A percentile compares a stretch with the other conserved stretches of the same genome.
Conservation (phyloP, 2,113 vertebrate genomes). For the Oryctolagus cuniculus region mOryCun1.1 NC_091434.1:78053501-78054000, state of each 20-base stretch:
- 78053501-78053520: conserved; percentile 89
- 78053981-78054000: conserved; percentile 14
- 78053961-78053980: background rate
- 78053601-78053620: conserved; percentile 85
- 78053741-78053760: conserved; percentile 89
- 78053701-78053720: conserved; percentile 87
- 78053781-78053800: conserved; percentile 68
- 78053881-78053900: conserved; percentile 28
- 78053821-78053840: conserved; percentile 64
- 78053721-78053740: conserved; percentile 90
- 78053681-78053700: conserved; percentile 87
- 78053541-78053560: conserved; percentile 87
- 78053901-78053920: conserved; percentile 11
- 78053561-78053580: conserved; percentile 82
- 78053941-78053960: conserved; percentile 49
- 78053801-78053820: conserved; percentile 69
- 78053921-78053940: conserved; percentile 12
- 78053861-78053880: conserved; percentile 39
- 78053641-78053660: conserved; percentile 74
- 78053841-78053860: conserved; percentile 62
- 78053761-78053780: conserved; percentile 89
- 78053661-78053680: conserved; percentile 86
- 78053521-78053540: conserved; percentile 88
- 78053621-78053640: conserved; percentile 83
- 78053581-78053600: conserved; percentile 79